phyloP scores from a whole-genome alignment of 2,797 vertebrate species.

The Propithecus deckenii region DNA sequence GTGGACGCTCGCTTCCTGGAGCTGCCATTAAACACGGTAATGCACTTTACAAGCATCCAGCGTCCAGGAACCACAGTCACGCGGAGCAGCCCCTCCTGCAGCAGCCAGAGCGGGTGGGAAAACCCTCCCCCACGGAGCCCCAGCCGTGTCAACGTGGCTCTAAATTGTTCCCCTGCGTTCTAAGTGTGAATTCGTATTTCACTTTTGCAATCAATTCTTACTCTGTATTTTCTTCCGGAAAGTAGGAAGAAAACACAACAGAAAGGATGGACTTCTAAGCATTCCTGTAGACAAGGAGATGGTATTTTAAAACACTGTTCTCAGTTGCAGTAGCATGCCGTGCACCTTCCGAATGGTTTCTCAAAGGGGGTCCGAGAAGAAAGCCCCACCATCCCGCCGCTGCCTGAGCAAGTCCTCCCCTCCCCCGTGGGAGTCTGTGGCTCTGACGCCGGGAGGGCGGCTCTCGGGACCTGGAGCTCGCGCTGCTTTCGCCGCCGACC shows the following conservation, averaged over 20 bases:
- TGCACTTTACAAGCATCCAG: background rate
- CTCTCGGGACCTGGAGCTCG: no score
- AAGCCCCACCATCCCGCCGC: background rate
- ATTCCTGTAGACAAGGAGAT: background rate
- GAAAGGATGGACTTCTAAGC: background rate
- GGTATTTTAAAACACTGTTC: background rate
- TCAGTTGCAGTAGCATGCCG: background rate
- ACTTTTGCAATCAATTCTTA: background rate
- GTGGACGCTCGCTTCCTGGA: background rate
- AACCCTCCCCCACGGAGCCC: accelerated
- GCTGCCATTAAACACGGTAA: background rate
- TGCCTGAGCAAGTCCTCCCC: no score
- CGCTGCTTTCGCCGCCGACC: accelerated
- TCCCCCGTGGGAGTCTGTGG: accelerated
- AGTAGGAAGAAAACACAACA: background rate
- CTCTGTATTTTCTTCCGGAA: background rate
- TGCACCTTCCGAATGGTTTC: background rate
- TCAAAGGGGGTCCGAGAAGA: background rate
- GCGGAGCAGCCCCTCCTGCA: background rate
- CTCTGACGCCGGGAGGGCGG: background rate
- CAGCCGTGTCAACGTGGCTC: accelerated
- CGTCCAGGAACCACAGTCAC: background rate
- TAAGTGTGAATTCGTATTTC: background rate
- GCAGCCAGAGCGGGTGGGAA: background rate
- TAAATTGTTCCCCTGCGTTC: accelerated